Conservation (phyloP, 2,797 vertebrate species). For the Gymnocypris eckloni region DNA sequence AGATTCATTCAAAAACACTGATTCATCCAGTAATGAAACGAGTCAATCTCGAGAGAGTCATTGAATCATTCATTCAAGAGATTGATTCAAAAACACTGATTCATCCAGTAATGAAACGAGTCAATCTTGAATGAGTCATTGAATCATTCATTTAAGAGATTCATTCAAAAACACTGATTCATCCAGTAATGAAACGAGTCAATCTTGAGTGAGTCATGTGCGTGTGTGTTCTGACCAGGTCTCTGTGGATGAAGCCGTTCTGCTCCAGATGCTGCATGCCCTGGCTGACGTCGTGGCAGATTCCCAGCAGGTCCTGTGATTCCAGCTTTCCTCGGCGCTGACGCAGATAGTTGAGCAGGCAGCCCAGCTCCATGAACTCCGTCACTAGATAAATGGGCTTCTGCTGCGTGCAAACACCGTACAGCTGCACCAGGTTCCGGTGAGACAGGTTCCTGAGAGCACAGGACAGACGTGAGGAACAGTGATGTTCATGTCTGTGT, state of each 20-base stretch:
- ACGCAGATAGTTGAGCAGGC: conserved; percentile 88
- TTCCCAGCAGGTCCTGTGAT: conserved; percentile 81
- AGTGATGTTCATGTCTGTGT: neutral
- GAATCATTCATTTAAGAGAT: too few species aligned
- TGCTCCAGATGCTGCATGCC: conserved; percentile 92
- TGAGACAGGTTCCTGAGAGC: conserved; percentile 88
- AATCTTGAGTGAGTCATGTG: too few species aligned
- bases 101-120: too few species aligned
- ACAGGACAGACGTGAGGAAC: neutral
- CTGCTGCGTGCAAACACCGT: conserved; percentile 91
- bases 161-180: too few species aligned
- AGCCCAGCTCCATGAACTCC: conserved; percentile 94
- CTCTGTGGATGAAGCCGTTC: conserved; percentile 91
- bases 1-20: too few species aligned
- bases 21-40: too few species aligned
- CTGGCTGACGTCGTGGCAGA: conserved; percentile 89
- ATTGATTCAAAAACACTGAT: too few species aligned
- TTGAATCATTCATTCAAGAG: too few species aligned
- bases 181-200: too few species aligned
- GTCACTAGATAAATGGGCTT: conserved; percentile 93
- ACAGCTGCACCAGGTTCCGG: conserved; percentile 92
- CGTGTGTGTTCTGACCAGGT: conserved; percentile 79
- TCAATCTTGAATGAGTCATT: too few species aligned
- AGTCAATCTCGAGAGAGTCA: too few species aligned
- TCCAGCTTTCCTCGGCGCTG: conserved; percentile 81